phyloP scores from a whole-genome alignment of 2,113 vertebrate genomes.

The Microcebus jonahi region DNA sequence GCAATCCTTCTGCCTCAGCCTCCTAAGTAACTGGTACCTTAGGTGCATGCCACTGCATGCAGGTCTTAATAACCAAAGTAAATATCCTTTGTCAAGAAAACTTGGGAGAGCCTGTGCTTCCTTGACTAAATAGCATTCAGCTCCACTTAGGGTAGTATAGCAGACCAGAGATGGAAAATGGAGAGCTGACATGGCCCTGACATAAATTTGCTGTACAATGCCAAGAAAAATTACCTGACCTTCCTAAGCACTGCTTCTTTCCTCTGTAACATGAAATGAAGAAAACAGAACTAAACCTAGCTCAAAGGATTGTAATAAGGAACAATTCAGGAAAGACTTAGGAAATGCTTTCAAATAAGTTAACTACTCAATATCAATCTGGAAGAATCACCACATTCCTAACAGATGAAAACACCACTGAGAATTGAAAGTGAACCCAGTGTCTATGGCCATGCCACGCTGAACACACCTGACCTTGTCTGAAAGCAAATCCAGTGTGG shows the following conservation, averaged over 20 bases:
- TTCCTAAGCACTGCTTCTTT: constrained; percentile 20
- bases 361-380: constrained; percentile 23
- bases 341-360: constrained; percentile 55
- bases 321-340: constrained; percentile 43
- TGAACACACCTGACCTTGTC: background rate
- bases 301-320: constrained; percentile 27
- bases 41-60: background rate
- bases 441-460: background rate
- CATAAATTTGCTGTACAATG: constrained; percentile 39
- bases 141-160: background rate
- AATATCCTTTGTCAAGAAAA: constrained; percentile 12
- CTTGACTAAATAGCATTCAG: background rate
- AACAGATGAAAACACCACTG: constrained; percentile 30
- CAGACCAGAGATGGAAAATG: background rate
- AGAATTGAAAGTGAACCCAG: constrained; percentile 25
- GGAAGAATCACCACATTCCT: background rate
- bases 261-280: constrained; percentile 45
- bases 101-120: background rate
- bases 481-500: background rate
- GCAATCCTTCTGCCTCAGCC: background rate
- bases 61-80: constrained; percentile 38
- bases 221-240: constrained; percentile 64
- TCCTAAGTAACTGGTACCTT: background rate
- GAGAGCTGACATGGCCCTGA: constrained; percentile 11
- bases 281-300: constrained; percentile 43